A percentile compares a stretch with the other conserved stretches of the same genome.
These are phyloP conservation scores for Protosalanx chinensis DNA, from an alignment of 2,797 vertebrate species.

Conservation along the genomic window DNA sequence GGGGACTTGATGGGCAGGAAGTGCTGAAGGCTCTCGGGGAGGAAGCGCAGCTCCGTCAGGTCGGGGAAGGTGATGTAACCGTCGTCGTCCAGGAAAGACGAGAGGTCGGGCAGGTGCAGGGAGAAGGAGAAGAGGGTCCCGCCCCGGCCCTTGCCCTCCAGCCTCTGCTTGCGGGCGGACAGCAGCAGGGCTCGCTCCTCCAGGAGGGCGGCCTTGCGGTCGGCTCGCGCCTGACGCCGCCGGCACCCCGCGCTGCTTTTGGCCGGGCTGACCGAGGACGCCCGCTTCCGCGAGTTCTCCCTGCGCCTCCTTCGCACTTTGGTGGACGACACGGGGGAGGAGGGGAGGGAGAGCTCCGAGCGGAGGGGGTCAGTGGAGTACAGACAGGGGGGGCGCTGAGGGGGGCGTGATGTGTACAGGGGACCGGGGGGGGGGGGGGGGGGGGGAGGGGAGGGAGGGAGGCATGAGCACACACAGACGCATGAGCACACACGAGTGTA, in stretches of 20 bases:
- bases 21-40: constrained; percentile 88
- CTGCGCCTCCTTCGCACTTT: constrained; percentile 86
- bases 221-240: constrained; percentile 64
- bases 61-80: constrained; percentile 95
- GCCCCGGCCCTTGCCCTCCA: constrained; percentile 65
- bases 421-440: constrained; percentile 39
- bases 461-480: constrained; percentile 57
- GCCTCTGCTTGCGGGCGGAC: constrained; percentile 80
- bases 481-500: constrained; percentile 67
- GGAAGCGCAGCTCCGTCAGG: constrained; percentile 86
- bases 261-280: constrained; percentile 68
- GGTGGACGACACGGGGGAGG: constrained; percentile 74
- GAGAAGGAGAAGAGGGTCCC: constrained; percentile 96
- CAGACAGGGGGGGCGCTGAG: constrained; percentile 71
- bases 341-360: constrained; percentile 75
- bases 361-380: constrained; percentile 76
- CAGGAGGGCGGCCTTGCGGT: constrained; percentile 76
- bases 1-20: constrained; percentile 92
- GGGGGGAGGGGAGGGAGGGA: constrained; percentile 32
- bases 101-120: constrained; percentile 93
- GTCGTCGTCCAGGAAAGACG: constrained; percentile 90
- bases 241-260: constrained; percentile 57
- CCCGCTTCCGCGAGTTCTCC: constrained; percentile 71
- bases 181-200: constrained; percentile 78
- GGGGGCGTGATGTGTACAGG: constrained; percentile 42